phyloP scores from a whole-genome alignment of 2,888 invertebrate species.

The Melanotus villosus region DNA sequence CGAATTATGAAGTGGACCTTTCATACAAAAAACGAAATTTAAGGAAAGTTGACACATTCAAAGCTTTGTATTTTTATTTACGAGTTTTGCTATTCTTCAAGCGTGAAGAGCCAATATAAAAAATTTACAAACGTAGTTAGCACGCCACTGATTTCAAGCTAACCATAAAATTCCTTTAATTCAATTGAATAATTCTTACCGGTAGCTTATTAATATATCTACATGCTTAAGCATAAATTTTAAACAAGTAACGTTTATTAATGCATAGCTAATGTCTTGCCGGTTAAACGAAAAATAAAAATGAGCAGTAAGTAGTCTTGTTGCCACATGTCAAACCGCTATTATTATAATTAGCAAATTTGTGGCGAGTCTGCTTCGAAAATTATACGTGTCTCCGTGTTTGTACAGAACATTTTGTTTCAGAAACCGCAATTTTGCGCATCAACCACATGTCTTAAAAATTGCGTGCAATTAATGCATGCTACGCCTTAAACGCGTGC shows the following conservation, averaged over 20 bases:
- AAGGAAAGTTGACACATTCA: too few species aligned
- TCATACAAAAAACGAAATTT: too few species aligned
- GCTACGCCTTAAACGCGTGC: slow-evolving; percentile 31
- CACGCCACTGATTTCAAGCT: too few species aligned
- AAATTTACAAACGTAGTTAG: too few species aligned
- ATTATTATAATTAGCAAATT: slow-evolving; percentile 42
- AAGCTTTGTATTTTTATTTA: too few species aligned
- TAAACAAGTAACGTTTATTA: neutral
- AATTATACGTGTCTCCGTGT: slow-evolving; percentile 41
- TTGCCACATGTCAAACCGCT: slow-evolving; percentile 43
- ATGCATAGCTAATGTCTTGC: neutral
- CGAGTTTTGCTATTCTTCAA: too few species aligned
- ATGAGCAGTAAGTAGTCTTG: slow-evolving; percentile 15
- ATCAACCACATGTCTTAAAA: slow-evolving; percentile 45
- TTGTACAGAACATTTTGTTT: slow-evolving; percentile 33
- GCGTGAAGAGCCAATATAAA: too few species aligned
- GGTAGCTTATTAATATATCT: too few species aligned
- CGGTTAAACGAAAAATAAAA: neutral
- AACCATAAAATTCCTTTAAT: too few species aligned
- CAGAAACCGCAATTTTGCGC: slow-evolving; percentile 43
- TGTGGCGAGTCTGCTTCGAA: slow-evolving; percentile 30
- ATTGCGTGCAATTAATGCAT: slow-evolving; percentile 35
- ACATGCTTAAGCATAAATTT: too few species aligned
- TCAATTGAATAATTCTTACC: too few species aligned
- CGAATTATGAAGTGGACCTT: too few species aligned